Conservation (phyloP, 2,797 vertebrate species). For the Urocyon cinereoargenteus region DNA sequence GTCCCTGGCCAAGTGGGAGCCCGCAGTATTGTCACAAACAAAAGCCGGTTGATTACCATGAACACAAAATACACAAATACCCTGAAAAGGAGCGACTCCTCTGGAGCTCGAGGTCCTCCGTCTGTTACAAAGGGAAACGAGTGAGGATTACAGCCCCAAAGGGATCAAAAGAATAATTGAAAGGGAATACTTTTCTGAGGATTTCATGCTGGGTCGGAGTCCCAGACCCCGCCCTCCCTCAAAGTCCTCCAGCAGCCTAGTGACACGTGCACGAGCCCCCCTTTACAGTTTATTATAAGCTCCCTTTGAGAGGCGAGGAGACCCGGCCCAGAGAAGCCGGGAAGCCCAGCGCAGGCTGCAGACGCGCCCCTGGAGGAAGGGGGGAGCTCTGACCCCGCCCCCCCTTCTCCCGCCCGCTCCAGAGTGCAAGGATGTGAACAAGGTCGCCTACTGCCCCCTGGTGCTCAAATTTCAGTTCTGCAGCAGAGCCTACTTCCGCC, state of each 20-base stretch:
- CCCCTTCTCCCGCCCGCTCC: constrained; percentile 67
- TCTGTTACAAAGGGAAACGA: neutral
- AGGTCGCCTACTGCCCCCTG: constrained; percentile 99
- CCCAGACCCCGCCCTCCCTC: neutral
- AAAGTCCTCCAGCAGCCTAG: neutral
- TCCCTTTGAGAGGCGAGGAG: neutral
- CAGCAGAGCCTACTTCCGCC: constrained; percentile 98
- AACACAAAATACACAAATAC: neutral
- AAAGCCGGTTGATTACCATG: neutral
- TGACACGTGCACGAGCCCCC: neutral
- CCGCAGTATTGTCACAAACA: neutral
- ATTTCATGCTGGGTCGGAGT: neutral
- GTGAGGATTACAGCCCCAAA: neutral
- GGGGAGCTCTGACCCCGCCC: neutral
- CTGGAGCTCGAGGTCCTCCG: neutral
- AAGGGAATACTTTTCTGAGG: neutral
- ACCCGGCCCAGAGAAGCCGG: neutral
- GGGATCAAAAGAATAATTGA: neutral
- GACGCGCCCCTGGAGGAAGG: neutral
- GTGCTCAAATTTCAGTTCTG: constrained; percentile 99
- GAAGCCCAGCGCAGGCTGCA: neutral
- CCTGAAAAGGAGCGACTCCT: no score
- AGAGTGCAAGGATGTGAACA: constrained; percentile 99
- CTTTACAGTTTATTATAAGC: neutral
- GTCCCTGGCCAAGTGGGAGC: neutral